These are phyloP conservation scores for Ochotona princeps DNA, from an alignment of 2,113 vertebrate genomes.

Conservation along the genomic window DNA sequence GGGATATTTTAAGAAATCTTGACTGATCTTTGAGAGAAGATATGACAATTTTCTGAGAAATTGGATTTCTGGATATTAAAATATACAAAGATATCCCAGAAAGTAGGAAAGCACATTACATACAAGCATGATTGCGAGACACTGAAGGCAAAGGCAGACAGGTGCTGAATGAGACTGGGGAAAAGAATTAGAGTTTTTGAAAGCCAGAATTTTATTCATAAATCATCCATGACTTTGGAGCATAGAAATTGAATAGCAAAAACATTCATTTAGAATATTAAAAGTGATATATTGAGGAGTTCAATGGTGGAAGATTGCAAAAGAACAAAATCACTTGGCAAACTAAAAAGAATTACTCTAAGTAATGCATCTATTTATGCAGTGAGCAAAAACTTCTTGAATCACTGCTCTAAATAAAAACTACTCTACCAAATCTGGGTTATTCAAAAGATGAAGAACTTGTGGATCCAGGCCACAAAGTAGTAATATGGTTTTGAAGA, in stretches of 20 bases:
- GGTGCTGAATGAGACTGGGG: accelerated
- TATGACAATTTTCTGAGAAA: not conserved
- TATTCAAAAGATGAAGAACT: not conserved
- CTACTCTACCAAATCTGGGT: not conserved
- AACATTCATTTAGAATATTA: not conserved
- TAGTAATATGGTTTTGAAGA: not conserved
- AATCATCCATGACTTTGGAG: not conserved
- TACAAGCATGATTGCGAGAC: not conserved
- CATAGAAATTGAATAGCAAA: not conserved
- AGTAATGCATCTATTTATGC: not conserved
- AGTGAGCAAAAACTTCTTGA: not conserved
- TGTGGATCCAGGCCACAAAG: not conserved
- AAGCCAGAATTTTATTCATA: not conserved
- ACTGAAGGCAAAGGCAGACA: not conserved
- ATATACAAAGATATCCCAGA: not conserved
- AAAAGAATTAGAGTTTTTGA: not conserved
- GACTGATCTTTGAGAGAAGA: constrained; percentile 22
- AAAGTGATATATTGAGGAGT: not conserved
- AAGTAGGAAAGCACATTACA: not conserved
- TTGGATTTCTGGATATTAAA: not conserved
- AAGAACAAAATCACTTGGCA: not conserved
- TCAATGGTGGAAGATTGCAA: not conserved
- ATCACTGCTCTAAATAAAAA: not conserved
- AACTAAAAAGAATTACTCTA: not conserved
- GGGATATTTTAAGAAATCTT: not conserved